Evolutionary conservation across 2,797 vertebrate species (phyloP).

Genomic region (Staurois parvus): DNA sequence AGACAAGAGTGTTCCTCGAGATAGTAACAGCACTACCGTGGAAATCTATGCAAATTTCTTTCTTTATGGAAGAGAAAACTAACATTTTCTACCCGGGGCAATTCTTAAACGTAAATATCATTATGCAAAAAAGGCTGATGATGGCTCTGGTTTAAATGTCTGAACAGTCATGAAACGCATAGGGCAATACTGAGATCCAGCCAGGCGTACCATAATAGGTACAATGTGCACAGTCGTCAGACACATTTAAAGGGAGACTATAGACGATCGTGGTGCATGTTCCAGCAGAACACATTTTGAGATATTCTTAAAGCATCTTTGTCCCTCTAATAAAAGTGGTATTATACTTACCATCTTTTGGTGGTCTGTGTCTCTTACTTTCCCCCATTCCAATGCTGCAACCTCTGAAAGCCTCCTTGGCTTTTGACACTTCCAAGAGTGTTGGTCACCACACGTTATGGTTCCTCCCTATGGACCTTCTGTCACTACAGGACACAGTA

Average conservation of each 20-base stretch:
- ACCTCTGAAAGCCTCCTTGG: too few relatives aligned
- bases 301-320: not conserved
- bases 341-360: not conserved
- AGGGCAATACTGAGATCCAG: not conserved
- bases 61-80: slow-evolving; percentile 16
- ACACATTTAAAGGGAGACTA: not conserved
- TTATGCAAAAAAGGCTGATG: slow-evolving; percentile 27
- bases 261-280: not conserved
- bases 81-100: not conserved
- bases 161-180: slow-evolving; percentile 12
- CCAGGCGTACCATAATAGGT: not conserved
- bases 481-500: too few relatives aligned
- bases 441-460: too few relatives aligned
- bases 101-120: slow-evolving; percentile 37
- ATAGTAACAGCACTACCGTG: not conserved
- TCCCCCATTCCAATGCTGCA: too few relatives aligned
- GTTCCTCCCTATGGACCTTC: too few relatives aligned
- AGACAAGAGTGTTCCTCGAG: not conserved
- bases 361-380: not conserved
- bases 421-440: too few relatives aligned
- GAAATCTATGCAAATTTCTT: not conserved
- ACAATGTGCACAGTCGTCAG: not conserved
- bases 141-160: slow-evolving; percentile 13
- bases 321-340: not conserved
- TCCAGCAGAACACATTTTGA: not conserved